A percentile compares a stretch with the other conserved stretches of the same genome.
Evolutionary conservation across 2,888 invertebrate species (phyloP).

Genomic region (Tricholauxania praeusta): DNA sequence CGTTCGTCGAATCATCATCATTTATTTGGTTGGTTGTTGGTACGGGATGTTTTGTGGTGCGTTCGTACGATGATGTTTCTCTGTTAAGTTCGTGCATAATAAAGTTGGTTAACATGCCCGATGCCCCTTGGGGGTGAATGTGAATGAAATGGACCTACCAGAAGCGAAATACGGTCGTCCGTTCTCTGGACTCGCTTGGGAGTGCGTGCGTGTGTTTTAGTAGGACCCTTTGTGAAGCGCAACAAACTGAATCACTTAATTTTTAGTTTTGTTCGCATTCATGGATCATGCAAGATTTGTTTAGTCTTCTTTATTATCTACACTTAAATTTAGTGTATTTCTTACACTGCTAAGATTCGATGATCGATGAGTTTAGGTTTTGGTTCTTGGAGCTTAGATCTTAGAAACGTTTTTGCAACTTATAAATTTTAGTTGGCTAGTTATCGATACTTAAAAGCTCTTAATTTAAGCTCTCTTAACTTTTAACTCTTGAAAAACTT

Average conservation of each 20-base stretch:
- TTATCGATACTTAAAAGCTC: no score
- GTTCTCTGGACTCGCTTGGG: neutral
- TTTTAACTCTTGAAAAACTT: no score
- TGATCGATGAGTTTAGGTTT: no score
- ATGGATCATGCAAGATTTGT: constrained; percentile 32
- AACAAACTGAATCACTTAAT: constrained; percentile 37
- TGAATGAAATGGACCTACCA: constrained; percentile 54
- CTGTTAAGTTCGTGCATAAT: constrained; percentile 55
- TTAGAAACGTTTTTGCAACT: neutral
- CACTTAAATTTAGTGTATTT: no score
- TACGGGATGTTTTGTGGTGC: neutral
- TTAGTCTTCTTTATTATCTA: neutral
- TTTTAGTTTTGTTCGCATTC: constrained; percentile 34
- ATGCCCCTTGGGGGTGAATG: constrained; percentile 50
- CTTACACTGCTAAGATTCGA: no score
- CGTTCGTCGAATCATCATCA: constrained; percentile 38
- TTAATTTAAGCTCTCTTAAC: no score
- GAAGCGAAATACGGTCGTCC: constrained; percentile 42
- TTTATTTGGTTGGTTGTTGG: constrained; percentile 30
- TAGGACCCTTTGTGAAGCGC: neutral
- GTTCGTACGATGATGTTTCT: neutral
- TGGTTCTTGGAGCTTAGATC: no score
- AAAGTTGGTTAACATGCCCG: constrained; percentile 52
- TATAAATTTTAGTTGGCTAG: no score
- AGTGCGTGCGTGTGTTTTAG: constrained; percentile 9